Evolutionary conservation across 2,888 invertebrate genomes (phyloP).

Genomic region (Tethea ocularis): DNA sequence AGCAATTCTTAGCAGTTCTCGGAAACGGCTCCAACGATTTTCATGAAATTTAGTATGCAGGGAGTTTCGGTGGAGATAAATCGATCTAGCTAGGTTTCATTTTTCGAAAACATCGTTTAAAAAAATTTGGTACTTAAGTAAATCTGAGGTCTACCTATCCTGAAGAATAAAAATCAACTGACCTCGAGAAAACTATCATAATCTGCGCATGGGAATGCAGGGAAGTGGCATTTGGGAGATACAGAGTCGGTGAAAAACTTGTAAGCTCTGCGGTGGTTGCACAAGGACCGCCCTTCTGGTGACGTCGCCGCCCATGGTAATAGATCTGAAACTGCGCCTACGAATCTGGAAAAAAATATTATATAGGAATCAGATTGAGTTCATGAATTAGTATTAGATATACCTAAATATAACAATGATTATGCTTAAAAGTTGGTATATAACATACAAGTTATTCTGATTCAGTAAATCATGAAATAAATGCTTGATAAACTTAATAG

Average conservation of each 20-base stretch:
- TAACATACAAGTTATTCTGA: too few species aligned
- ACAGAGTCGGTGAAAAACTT: slow-evolving; percentile 98
- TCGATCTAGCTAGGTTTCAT: too few species aligned
- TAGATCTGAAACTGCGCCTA: slow-evolving; percentile 95
- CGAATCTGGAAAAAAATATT: slow-evolving; percentile 79
- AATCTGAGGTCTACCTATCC: too few species aligned
- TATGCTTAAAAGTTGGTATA: too few species aligned
- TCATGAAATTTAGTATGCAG: too few species aligned
- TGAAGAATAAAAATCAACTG: slow-evolving; percentile 20
- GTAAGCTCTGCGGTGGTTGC: slow-evolving; percentile 96
- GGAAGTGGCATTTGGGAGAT: slow-evolving; percentile 95
- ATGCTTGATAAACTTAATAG: background rate
- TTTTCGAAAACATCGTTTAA: too few species aligned
- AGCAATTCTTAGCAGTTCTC: too few species aligned
- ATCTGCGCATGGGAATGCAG: slow-evolving; percentile 93
- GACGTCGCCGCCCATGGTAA: slow-evolving; percentile 89
- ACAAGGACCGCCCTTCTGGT: slow-evolving; percentile 92
- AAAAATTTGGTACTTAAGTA: too few species aligned
- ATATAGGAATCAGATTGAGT: background rate
- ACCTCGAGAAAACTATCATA: slow-evolving; percentile 92
- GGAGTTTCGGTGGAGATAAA: too few species aligned
- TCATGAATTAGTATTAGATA: too few species aligned
- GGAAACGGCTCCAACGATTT: too few species aligned
- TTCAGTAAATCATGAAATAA: background rate
- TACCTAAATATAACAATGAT: too few species aligned